Evolutionary conservation across 2,113 vertebrate genomes (phyloP).

Genomic region (Pomatorhinus ruficollis): DNA sequence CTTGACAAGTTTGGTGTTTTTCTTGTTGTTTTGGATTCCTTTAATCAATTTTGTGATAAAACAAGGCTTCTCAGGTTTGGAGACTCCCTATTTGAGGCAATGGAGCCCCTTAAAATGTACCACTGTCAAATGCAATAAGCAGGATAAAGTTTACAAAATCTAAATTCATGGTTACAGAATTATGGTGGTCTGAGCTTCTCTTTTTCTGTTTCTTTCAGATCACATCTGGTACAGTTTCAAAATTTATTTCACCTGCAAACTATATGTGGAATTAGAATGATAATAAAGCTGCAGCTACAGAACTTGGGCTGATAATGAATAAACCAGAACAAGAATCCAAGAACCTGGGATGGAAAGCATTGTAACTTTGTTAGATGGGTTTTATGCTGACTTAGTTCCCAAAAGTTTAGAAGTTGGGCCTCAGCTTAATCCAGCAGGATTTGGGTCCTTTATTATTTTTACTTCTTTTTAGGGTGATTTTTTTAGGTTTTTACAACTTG

Average conservation of each 20-base stretch:
- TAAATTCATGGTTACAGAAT: neutral
- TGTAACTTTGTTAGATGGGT: constrained; percentile 13
- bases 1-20: neutral
- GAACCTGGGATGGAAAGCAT: constrained; percentile 22
- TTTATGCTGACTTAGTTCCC: constrained; percentile 34
- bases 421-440: constrained; percentile 59
- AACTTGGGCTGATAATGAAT: constrained; percentile 48
- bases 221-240: constrained; percentile 57
- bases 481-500: neutral
- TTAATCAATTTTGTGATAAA: neutral
- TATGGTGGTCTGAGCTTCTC: constrained; percentile 15
- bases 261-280: constrained; percentile 26
- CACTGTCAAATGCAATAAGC: neutral
- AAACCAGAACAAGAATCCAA: constrained; percentile 52
- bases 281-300: constrained; percentile 38
- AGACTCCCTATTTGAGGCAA: neutral
- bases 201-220: constrained; percentile 22
- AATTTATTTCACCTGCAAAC: constrained; percentile 22
- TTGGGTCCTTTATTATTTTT: constrained; percentile 57
- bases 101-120: neutral
- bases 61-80: neutral
- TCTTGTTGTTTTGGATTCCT: neutral
- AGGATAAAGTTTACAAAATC: neutral
- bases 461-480: neutral
- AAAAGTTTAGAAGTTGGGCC: constrained; percentile 27